Base-by-base conservation (phyloP, 2,113 vertebrate genomes). In the Lamprotornis superbus region DNA sequence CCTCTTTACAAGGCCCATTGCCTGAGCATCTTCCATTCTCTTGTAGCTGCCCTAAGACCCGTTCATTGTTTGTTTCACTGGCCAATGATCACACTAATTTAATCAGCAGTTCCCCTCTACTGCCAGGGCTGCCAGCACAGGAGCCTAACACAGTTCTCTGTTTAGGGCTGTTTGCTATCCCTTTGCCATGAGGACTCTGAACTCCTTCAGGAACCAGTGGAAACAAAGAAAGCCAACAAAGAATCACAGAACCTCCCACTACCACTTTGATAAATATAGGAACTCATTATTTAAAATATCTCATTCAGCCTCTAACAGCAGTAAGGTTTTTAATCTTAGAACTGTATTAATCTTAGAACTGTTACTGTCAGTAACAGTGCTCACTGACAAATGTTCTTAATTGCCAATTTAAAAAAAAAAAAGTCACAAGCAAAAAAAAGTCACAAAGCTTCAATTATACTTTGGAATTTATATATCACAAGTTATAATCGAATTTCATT, bases 1-100 rank as follows among this genome's bases (percentile, higher is more conserved):
- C 70, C 69, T 73, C 61, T 89, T 49, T 33, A 40, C 67, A 82
- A 30, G 5, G 33, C 50, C 55, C 0, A 0, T 1, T n/a, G 44
- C 57, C 2, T 1, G 15, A 53, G 53, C 78, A 70, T n/a, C 50
- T 91, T 87, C 65, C 55, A 33, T 46, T 69, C 56, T 71, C 53
- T n/a, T 42, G 33, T 4, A 74, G 59, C 35, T 70, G 50, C 57
- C 18, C n/a, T 19, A 46, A 33, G 0, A 2, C 7, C 22, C 0
- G 0, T 13, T 68, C 71, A 42, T 24, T 87, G 1, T 42, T 82
- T 67, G 44, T 55, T 89, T 69, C 83, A 46, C 25, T 80, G 18
- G 16, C 56, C 63, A 76, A 31, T 8, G 59, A 73, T 28, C 42
- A 80, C 4, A 4, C 11, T 55, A 19, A 77, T 81, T 85, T 71